These are phyloP conservation scores for Nomada lathburiana DNA, from an alignment of 2,888 invertebrate species.

Conservation along the genomic window DNA sequence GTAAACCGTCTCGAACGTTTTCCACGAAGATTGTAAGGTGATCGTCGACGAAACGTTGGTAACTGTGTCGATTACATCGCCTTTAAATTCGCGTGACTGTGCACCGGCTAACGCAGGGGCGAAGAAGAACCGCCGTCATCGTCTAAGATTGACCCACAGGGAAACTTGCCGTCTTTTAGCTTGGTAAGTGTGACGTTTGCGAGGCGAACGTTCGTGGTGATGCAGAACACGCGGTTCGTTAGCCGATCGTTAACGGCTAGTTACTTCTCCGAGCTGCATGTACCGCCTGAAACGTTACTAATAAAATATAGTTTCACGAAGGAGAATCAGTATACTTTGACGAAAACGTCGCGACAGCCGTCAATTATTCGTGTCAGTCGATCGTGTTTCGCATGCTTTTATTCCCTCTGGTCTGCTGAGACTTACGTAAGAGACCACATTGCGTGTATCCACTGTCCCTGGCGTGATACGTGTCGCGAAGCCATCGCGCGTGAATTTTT, in stretches of 20 bases:
- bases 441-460: conserved; percentile 30
- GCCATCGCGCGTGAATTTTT: conserved; percentile 29
- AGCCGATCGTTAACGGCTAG: not conserved
- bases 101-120: not conserved
- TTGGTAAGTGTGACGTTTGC: conserved; percentile 30
- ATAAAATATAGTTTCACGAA: not conserved
- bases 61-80: not conserved
- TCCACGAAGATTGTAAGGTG: not conserved
- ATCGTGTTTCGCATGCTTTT: not conserved
- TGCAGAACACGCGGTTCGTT: not conserved
- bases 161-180: not conserved
- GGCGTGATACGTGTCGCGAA: conserved; percentile 9
- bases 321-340: not conserved
- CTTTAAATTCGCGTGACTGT: not conserved
- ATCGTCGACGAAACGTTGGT: conserved; percentile 9
- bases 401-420: not conserved
- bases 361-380: conserved; percentile 24
- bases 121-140: not conserved
- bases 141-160: not conserved
- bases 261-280: not conserved
- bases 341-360: conserved; percentile 18
- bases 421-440: conserved; percentile 46
- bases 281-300: not conserved
- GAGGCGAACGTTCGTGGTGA: not conserved
- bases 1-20: conserved; percentile 12